Percentiles rank a stretch among this genome's conserved stretches.
Evolutionary conservation across 2,888 invertebrate species (phyloP).

Genomic region (Lepeophtheirus nordmannii): DNA sequence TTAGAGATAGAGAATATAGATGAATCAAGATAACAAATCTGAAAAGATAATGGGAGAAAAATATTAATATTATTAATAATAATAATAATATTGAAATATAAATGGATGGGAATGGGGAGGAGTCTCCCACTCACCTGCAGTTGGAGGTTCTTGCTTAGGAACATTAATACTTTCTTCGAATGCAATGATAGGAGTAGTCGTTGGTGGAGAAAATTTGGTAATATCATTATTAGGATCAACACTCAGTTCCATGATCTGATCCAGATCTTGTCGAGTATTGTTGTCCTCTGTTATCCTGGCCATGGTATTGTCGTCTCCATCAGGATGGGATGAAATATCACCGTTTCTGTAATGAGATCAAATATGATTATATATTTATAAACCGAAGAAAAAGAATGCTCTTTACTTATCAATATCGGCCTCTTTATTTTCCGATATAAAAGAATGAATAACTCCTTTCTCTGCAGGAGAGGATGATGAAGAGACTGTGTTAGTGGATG

Average conservation of each 20-base stretch:
- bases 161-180: slow-evolving; percentile 9
- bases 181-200: neutral
- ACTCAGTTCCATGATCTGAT: slow-evolving; percentile 2
- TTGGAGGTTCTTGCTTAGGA: slow-evolving; percentile 15
- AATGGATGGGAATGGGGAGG: no score
- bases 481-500: no score
- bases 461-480: no score
- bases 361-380: neutral
- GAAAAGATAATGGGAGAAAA: neutral
- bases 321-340: slow-evolving; percentile 1
- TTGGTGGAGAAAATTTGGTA: neutral
- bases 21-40: neutral
- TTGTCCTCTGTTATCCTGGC: neutral
- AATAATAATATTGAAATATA: no score
- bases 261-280: slow-evolving; percentile 6
- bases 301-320: neutral
- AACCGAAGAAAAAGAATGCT: no score
- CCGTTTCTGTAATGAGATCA: neutral
- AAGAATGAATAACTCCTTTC: no score
- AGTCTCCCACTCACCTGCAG: neutral
- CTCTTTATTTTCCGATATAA: no score
- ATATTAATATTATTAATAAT: no score
- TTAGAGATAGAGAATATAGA: no score
- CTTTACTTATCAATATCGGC: no score
- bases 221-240: neutral